Base-by-base conservation (phyloP, 2,888 invertebrate species). In the Tiphia femorata region DNA sequence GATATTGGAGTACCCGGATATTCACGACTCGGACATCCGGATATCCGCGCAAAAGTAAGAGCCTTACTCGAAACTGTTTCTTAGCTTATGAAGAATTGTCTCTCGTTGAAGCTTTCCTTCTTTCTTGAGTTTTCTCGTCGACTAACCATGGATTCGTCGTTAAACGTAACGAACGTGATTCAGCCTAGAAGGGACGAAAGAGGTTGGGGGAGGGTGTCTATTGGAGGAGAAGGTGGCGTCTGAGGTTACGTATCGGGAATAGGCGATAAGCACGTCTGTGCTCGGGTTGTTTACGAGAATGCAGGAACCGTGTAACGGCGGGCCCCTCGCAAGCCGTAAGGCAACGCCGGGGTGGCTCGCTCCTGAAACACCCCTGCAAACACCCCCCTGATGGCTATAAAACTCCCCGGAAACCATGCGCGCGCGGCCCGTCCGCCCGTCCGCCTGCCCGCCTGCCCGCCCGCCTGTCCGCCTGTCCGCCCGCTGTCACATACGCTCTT, bases 401-500 rank as follows among this genome's bases (percentile, higher is more conserved):
- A 79, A 76, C 69, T 72, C 60, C n/a, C 64, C 69, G 67, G 68
- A 67, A 69, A 69, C 57, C 68, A 70, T 70, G 70, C 68, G 70
- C 66, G 29, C 35, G 43, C 43, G 43, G 16, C 17, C 47, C 41
- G 48, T 52, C 42, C 50, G 59, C 51, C 55, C 40, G 40, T 37
- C 37, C 37, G 37, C 37, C 16, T 10, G 37, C 41, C 43, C 27
- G 27, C 43, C 38, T 49, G 57, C 55, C 62, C 62, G 53, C 66
- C 67, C 66, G 33, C 33, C 33, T 8, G 33, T 33, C 33, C 33
- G 33, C 33, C 33, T 33, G 33, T 73, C 74, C 72, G 68, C 73
- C 72, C 70, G 68, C 76, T 71, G 76, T 74, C 76, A 75, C 77
- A 74, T 72, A 72, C 73, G 76, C 77, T 78, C 73, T 78, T 74